Percentiles rank a stretch among this genome's conserved stretches.
Conservation (phyloP, 2,797 vertebrate species). For the Falco peregrinus region DNA sequence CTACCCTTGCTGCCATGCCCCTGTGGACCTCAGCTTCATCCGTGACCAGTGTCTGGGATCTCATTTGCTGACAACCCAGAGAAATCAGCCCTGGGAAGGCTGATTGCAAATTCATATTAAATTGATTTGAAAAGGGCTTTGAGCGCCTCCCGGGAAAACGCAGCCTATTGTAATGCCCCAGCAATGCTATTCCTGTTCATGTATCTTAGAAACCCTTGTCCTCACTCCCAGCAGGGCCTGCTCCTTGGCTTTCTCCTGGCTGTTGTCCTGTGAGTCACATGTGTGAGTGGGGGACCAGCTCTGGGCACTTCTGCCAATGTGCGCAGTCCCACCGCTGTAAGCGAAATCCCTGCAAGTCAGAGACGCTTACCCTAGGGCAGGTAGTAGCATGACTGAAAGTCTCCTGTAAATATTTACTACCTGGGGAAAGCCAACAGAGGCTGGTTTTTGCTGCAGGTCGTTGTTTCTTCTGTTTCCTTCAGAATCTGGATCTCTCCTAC, state of each 20-base stretch:
- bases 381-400: background rate
- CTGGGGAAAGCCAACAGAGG: background rate
- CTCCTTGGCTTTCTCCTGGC: background rate
- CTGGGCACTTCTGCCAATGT: background rate
- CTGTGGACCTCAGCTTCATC: background rate
- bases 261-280: background rate
- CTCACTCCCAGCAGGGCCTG: background rate
- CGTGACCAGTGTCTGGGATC: background rate
- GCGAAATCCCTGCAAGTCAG: background rate
- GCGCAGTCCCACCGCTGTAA: background rate
- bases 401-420: background rate
- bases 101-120: background rate
- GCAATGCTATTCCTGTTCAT: background rate
- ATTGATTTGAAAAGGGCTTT: background rate
- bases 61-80: background rate
- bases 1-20: background rate
- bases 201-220: background rate
- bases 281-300: background rate
- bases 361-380: background rate
- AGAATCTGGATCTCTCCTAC: constrained; percentile 89
- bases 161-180: background rate
- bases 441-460: background rate
- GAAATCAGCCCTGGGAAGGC: background rate
- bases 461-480: background rate
- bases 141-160: background rate